Conservation (phyloP, 2,797 vertebrate species). For the Microctenopoma lineatum region DNA sequence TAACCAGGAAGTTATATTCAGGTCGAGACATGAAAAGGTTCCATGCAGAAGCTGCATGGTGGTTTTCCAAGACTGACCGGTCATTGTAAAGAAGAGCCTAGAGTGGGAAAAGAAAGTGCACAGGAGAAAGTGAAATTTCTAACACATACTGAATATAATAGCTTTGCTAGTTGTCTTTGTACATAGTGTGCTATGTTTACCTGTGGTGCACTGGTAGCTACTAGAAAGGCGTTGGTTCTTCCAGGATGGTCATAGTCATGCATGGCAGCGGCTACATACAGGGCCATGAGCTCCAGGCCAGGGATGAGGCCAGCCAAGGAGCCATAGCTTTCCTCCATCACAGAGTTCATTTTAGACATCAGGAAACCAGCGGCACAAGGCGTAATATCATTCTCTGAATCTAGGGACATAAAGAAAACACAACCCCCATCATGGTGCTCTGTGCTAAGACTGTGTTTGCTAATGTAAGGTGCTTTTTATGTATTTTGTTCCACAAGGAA, state of each 20-base stretch:
- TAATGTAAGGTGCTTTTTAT: not conserved
- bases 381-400: constrained; percentile 89
- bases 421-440: not conserved
- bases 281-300: constrained; percentile 94
- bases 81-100: constrained; percentile 98
- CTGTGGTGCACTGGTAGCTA: constrained; percentile 94
- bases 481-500: no score
- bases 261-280: constrained; percentile 98
- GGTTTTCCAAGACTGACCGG: constrained; percentile 97
- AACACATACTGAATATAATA: not conserved
- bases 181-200: constrained; percentile 45
- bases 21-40: constrained; percentile 97
- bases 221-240: constrained; percentile 96
- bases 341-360: constrained; percentile 87
- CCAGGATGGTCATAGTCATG: constrained; percentile 98
- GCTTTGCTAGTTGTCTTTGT: not conserved
- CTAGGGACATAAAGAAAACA: constrained; percentile 62
- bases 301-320: constrained; percentile 93
- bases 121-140: not conserved
- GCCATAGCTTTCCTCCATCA: constrained; percentile 86
- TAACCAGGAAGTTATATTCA: constrained; percentile 95
- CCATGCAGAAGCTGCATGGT: constrained; percentile 96
- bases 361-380: constrained; percentile 88
- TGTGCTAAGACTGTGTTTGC: not conserved
- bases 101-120: not conserved